Base-by-base conservation (phyloP, 2,113 vertebrate species). In the Anolis sagrei region DNA sequence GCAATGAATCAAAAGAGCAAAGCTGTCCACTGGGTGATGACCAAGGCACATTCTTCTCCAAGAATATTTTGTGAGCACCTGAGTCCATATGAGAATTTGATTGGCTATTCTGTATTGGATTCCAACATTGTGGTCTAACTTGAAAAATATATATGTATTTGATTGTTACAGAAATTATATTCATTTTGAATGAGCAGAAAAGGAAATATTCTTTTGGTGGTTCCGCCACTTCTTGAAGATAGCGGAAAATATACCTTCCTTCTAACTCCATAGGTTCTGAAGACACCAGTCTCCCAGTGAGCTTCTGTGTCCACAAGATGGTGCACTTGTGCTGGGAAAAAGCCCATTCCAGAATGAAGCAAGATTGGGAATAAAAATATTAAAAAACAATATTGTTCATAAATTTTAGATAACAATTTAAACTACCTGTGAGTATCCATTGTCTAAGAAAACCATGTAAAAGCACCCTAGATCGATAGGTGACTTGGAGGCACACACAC, bases 291-390 rank as follows among this genome's bases (percentile, higher is more conserved):
- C 48, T 4, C 10, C 18, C 66, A 51, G n/a, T 16, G 1, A 70
- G 1, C 27, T 73, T 70, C 2, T 86, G 18, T 68, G 69, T 86
- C 21, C 76, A 83, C 49, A 76, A 68, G 7, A 29, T 86, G 48
- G 23, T 83, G 83, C 21, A 14, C 81, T 87, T 89, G 29, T 82
- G 1, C 0, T 72, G 80, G 83, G 85, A 83, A 83, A 62, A 25
- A 13, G 8, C 18, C 29, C 51, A 4, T 84, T 58, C 48, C 9
- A 74, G 69, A 75, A 49, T 61, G 8, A 29, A 16, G 27, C 82
- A 62, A 58, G 68, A 7, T 18, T 84, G 74, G 27, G 76, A 58
- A 2, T 29, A 8, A 72, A 49, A 25, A 27, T 54, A 61, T 44
- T 51, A 0, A 36, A 36, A 70, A 32, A 84, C 44, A 70, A 32